Evolutionary conservation across 2,113 vertebrate genomes (phyloP).

Genomic region (Carettochelys insculpta): DNA sequence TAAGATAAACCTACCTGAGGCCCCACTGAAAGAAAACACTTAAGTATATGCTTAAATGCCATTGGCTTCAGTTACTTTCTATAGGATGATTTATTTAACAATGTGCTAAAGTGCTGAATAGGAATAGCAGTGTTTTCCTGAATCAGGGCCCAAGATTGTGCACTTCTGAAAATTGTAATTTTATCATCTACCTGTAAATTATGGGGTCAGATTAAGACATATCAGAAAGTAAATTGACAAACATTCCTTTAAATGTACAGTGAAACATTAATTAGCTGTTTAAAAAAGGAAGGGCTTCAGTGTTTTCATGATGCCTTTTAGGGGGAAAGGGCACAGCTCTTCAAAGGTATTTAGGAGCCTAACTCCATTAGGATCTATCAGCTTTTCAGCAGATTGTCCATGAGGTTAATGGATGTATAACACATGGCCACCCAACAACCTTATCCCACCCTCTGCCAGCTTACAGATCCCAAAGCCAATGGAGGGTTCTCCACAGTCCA

Average conservation of each 20-base stretch:
- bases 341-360: not conserved
- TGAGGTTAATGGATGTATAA: not conserved
- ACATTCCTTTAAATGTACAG: rapidly evolving
- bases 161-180: rapidly evolving
- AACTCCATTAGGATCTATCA: not conserved
- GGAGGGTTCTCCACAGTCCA: not conserved
- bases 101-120: not conserved
- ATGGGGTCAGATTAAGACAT: not conserved
- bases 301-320: not conserved
- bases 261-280: rapidly evolving
- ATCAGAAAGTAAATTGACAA: not conserved
- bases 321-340: no score
- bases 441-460: not conserved
- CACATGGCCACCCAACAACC: no score
- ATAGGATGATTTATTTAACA: rapidly evolving
- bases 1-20: not conserved
- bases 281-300: rapidly evolving
- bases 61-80: rapidly evolving
- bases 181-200: rapidly evolving
- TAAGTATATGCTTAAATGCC: not conserved
- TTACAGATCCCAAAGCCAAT: not conserved
- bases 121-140: rapidly evolving
- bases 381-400: not conserved
- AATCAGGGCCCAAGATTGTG: rapidly evolving
- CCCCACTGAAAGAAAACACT: not conserved